Conservation (phyloP, 2,113 vertebrate species). For the Antennarius striatus region DNA sequence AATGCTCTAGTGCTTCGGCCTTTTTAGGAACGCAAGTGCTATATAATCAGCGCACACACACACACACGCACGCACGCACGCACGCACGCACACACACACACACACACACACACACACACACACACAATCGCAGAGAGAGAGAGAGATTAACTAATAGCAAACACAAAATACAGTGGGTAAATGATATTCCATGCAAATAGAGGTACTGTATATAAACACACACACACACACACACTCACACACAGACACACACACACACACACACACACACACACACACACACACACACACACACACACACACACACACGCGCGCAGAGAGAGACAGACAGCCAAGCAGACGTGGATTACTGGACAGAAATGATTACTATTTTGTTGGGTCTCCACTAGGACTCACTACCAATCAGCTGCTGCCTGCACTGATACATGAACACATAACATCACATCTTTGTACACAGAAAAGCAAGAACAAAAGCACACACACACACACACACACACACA, state of each 20-base stretch:
- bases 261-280: neutral
- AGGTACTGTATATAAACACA: too few species aligned
- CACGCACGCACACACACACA: neutral
- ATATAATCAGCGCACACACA: neutral
- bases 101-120: neutral
- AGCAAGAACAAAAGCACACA: neutral
- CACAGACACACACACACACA: neutral
- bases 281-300: neutral
- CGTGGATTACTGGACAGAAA: neutral
- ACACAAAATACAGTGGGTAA: conserved; percentile 5
- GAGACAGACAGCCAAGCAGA: neutral
- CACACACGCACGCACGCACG: conserved; percentile 5
- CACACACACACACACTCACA: neutral
- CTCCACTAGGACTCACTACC: conserved; percentile 39
- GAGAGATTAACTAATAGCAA: conserved; percentile 7
- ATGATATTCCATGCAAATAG: neutral
- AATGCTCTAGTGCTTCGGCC: conserved; percentile 23
- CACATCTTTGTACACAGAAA: neutral
- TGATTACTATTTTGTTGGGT: conserved; percentile 30
- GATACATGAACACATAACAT: conserved; percentile 2
- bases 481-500: neutral
- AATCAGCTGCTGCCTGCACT: conserved; percentile 2
- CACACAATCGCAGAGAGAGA: too few species aligned
- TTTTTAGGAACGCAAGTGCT: conserved; percentile 31
- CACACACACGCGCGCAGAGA: too few species aligned